phyloP scores from a whole-genome alignment of 2,888 invertebrate species.

The Trichopoda pennipes region DNA sequence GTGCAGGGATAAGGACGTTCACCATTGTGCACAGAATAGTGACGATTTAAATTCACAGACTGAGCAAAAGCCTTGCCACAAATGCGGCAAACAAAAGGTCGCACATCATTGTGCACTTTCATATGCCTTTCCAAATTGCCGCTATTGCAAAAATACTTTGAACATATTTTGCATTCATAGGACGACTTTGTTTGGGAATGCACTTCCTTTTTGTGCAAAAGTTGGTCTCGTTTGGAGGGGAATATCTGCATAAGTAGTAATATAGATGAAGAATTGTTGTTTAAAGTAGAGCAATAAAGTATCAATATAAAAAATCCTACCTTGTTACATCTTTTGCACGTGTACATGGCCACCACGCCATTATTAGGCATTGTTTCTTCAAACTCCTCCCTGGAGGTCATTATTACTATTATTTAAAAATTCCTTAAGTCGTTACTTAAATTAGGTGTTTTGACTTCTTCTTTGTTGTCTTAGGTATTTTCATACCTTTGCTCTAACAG shows the following conservation, averaged over 20 bases:
- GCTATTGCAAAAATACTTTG: constrained; percentile 79
- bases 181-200: constrained; percentile 79
- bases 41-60: constrained; percentile 79
- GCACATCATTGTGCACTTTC: constrained; percentile 80
- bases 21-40: constrained; percentile 80
- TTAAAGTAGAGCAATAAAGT: background rate
- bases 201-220: constrained; percentile 79
- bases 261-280: background rate
- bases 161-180: constrained; percentile 79
- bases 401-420: constrained; percentile 26
- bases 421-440: background rate
- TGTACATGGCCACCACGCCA: constrained; percentile 68
- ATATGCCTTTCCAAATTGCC: constrained; percentile 80
- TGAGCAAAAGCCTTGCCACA: constrained; percentile 80
- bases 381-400: constrained; percentile 68
- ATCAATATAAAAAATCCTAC: constrained; percentile 28
- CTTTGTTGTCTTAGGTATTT: background rate
- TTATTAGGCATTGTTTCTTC: constrained; percentile 61
- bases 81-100: constrained; percentile 78
- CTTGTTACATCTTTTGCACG: constrained; percentile 72
- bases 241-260: constrained; percentile 75
- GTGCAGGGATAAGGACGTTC: constrained; percentile 79
- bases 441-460: background rate
- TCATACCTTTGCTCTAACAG: constrained; percentile 21
- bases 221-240: constrained; percentile 79